phyloP scores from a whole-genome alignment of 1,140 invertebrate species.

The Acarapis woodi region DNA sequence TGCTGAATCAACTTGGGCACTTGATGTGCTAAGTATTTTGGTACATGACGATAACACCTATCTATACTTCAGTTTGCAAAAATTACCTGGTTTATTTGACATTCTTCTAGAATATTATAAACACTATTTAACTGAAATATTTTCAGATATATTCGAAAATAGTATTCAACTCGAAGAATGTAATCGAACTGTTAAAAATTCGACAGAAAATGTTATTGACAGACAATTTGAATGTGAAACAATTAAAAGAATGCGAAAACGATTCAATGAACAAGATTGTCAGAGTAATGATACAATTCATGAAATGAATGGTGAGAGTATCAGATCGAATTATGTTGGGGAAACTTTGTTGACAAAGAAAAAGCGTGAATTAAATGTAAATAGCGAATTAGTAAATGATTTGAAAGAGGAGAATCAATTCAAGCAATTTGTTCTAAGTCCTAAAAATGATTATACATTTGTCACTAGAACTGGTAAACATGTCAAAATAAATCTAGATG shows the following conservation, averaged over 20 bases:
- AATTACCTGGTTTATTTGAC: constrained; percentile 71
- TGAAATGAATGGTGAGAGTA: neutral
- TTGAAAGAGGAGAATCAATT: neutral
- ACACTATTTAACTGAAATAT: constrained; percentile 10
- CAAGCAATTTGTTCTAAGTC: constrained; percentile 1
- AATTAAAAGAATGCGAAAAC: too few species aligned
- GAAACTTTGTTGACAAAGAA: neutral
- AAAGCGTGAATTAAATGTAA: neutral
- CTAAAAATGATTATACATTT: constrained; percentile 11
- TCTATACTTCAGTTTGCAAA: constrained; percentile 60
- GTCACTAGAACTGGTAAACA: constrained; percentile 12
- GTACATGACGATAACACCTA: constrained; percentile 68
- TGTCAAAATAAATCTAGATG: constrained; percentile 11
- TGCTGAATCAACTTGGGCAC: constrained; percentile 82
- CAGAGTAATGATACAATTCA: too few species aligned
- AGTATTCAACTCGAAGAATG: constrained; percentile 6
- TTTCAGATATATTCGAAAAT: constrained; percentile 7
- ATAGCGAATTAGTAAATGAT: neutral
- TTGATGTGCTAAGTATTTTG: constrained; percentile 69
- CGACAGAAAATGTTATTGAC: neutral
- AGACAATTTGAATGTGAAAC: neutral
- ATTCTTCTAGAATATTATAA: constrained; percentile 62
- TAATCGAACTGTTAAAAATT: constrained; percentile 3
- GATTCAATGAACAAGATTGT: too few species aligned
- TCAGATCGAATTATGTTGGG: neutral